Percentiles rank a stretch among this genome's conserved stretches.
phyloP scores from a whole-genome alignment of 2,888 invertebrate species.

The Oeneis ivallda region DNA sequence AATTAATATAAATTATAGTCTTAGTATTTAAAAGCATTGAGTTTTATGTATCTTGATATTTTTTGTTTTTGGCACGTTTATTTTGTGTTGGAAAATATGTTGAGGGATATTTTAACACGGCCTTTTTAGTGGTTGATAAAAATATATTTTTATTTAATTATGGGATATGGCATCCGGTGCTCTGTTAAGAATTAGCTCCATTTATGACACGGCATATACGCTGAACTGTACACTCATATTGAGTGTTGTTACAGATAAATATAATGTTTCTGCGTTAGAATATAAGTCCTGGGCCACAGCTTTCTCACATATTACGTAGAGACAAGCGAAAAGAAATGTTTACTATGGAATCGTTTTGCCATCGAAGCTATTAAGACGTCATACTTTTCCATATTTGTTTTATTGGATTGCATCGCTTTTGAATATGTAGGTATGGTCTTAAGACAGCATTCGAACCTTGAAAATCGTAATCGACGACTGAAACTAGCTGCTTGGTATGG shows the following conservation, averaged over 20 bases:
- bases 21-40: slow-evolving; percentile 25
- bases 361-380: neutral
- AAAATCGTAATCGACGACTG: neutral
- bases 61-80: slow-evolving; percentile 40
- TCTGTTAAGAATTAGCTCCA: neutral
- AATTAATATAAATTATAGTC: no score
- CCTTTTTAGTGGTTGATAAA: neutral
- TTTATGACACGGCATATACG: neutral
- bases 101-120: neutral
- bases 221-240: neutral
- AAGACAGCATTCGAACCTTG: neutral
- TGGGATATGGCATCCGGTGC: no score
- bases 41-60: slow-evolving; percentile 30
- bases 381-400: neutral
- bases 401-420: neutral
- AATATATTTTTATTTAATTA: neutral
- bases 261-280: no score
- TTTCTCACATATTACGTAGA: no score
- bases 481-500: neutral
- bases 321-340: neutral
- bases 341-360: neutral
- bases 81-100: slow-evolving; percentile 29
- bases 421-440: no score
- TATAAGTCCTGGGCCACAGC: no score
- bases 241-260: no score